Evolutionary conservation across 2,797 vertebrate species (phyloP).

Genomic region (Gephyroberyx darwinii): DNA sequence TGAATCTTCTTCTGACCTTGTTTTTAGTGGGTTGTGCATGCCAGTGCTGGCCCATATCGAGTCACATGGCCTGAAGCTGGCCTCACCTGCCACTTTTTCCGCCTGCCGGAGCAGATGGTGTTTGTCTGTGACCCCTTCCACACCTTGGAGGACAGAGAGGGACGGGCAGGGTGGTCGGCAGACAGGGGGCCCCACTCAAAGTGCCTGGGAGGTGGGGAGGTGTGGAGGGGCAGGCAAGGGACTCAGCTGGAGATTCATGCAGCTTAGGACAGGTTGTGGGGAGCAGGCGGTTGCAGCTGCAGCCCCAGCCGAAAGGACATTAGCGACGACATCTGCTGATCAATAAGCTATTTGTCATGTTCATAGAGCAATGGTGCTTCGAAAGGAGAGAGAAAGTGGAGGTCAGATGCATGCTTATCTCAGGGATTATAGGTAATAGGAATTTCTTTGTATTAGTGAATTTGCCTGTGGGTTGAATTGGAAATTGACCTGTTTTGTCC

Average conservation of each 20-base stretch:
- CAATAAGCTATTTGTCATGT: conserved; percentile 77
- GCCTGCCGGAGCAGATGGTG: conserved; percentile 70
- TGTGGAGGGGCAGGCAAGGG: not conserved
- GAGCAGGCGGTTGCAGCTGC: conserved; percentile 58
- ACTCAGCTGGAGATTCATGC: conserved; percentile 62
- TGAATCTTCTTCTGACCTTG: conserved; percentile 55
- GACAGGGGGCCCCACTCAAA: conserved; percentile 16
- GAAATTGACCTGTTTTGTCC: conserved; percentile 36
- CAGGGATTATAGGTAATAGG: conserved; percentile 57
- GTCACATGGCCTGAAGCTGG: conserved; percentile 39
- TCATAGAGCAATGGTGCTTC: conserved; percentile 28
- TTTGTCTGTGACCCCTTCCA: conserved; percentile 57
- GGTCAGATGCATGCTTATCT: conserved; percentile 49
- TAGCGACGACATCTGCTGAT: conserved; percentile 72
- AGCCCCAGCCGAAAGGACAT: conserved; percentile 45
- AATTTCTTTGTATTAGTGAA: conserved; percentile 57
- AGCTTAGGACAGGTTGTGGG: conserved; percentile 44
- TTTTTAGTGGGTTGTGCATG: conserved; percentile 46
- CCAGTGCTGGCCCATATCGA: conserved; percentile 12
- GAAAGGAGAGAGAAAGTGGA: conserved; percentile 24
- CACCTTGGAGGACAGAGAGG: conserved; percentile 66
- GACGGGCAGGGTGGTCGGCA: conserved; percentile 26
- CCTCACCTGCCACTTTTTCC: conserved; percentile 65
- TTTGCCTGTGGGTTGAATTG: conserved; percentile 48
- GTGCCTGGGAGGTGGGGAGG: conserved; percentile 22